Evolutionary conservation across 1,140 invertebrate genomes (phyloP), one percentile per base, ranked within the genome.

Genomic region (Drosophila paulistorum): DNA sequence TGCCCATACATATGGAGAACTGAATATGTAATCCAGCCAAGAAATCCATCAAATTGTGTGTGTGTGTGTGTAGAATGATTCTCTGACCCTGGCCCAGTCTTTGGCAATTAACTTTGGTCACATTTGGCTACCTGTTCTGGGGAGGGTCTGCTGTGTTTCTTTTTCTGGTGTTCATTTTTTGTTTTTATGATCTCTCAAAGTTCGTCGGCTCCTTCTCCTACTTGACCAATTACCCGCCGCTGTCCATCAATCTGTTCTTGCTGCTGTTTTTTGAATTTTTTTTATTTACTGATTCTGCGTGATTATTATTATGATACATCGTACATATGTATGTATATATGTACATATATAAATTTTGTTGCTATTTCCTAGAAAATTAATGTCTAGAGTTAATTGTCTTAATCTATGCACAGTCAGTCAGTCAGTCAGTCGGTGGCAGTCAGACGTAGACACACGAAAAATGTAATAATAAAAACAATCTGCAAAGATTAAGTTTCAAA

Each of bases 361-460:
- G 14, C 30, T 64, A 64, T 64, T 64, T 64, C 62, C 62, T 64
- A 64, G 62, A 59, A 64, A 51, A 51, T 64, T 64, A 64, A 64
- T 64, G 62, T 30, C 30, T 45, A 51, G n/a, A 64, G 20, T 64
- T 64, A 64, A 64, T 64, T 64, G 62, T 64, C 42, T 64, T 64
- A 64, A 64, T 64, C 61, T 63, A 63, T 63, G 37, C 41, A 45
- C 39, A 45, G 41, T 63, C 37, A 42, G 37, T 48, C 41, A 42
- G 37, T 48, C 41, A 39, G 14, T 11, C 59, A 39, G 30, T 3
- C 37, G 7, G 1, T 23, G 33, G 10, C 30, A 48, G 23, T n/a
- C 41, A 41, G 23, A 63, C 14, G 11, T 11, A 64, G 17, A 62
- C 35, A 42, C 10, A 62, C 37, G 10, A 26, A 39, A 62, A 26